These are phyloP conservation scores for Willisornis vidua DNA, from an alignment of 2,113 vertebrate species.

Conservation along the genomic window DNA sequence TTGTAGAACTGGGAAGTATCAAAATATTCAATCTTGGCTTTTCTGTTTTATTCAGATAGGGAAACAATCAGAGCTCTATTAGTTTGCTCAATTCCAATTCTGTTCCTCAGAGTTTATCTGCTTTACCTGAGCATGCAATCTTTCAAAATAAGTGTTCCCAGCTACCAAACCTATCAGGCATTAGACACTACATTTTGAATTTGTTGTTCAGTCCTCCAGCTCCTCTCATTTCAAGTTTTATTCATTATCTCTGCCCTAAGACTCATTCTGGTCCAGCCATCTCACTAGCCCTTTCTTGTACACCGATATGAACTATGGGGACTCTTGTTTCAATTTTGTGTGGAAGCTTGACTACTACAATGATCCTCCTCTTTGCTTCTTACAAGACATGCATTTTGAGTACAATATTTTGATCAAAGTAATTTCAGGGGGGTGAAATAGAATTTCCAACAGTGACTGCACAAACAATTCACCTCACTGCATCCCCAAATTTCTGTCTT, in stretches of 20 bases:
- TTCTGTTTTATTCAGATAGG: constrained; percentile 42
- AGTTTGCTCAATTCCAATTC: constrained; percentile 57
- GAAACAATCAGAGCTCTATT: constrained; percentile 9
- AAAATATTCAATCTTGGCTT: constrained; percentile 26
- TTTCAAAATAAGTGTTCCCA: background rate
- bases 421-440: background rate
- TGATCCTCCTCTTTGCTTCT: background rate
- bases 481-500: background rate
- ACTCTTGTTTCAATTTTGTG: background rate
- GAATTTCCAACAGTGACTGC: background rate
- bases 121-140: constrained; percentile 4
- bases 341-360: background rate
- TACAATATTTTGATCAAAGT: background rate
- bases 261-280: background rate
- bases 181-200: background rate
- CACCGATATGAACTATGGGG: background rate
- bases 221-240: background rate
- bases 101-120: constrained; percentile 45
- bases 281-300: background rate
- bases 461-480: background rate
- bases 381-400: background rate
- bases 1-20: constrained; percentile 36
- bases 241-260: background rate
- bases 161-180: background rate
- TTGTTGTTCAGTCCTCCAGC: background rate